Base-by-base conservation (phyloP, 2,113 vertebrate genomes). In the Cariama cristata region DNA sequence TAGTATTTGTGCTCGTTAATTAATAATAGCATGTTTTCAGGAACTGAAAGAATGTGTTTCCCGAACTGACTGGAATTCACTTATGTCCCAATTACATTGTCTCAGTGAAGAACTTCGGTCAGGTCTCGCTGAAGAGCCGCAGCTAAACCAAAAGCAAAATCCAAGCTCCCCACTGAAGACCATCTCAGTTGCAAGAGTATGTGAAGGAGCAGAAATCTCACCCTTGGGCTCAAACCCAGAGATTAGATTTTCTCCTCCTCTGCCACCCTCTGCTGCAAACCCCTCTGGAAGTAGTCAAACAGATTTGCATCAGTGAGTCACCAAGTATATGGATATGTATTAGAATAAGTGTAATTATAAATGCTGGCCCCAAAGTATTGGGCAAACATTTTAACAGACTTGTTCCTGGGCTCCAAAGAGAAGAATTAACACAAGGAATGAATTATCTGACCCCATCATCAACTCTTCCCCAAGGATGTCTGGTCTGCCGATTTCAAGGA, bases 11-110 rank as follows among this genome's bases (percentile, higher is more conserved):
- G 98, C 99, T 98, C 99, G 98, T 98, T 98, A 98, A 99, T 99
- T 98, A 99, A 99, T 99, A 99, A 99, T 99, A 98, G 98, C 97
- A 99, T 99, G 98, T 97, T 98, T 98, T 98, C 98, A 98, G 98
- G 97, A 98, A 99, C 98, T 98, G 98, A 96, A 97, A 98, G 97
- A 98, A 98, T 84, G 97, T 94, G 95, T 98, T 98, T 98, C 98
- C 96, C 17, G 98, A 98, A 98, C 98, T 98, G 98, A 98, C 97
- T 98, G 97, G 98, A 98, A 98, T 97, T 98, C 98, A 98, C 98
- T 98, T 98, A 98, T 98, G 98, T 98, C 97, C 98, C 98, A 98
- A 98, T 98, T 98, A 98, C 97, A 95, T 81, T 98, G 97, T 92
- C 96, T 97, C 93, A 71, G 79, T n/a, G 67, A 97, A 94, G 85